These are phyloP conservation scores for Triplophysa rosa DNA, from an alignment of 2,113 vertebrate species.

Conservation along the genomic window DNA sequence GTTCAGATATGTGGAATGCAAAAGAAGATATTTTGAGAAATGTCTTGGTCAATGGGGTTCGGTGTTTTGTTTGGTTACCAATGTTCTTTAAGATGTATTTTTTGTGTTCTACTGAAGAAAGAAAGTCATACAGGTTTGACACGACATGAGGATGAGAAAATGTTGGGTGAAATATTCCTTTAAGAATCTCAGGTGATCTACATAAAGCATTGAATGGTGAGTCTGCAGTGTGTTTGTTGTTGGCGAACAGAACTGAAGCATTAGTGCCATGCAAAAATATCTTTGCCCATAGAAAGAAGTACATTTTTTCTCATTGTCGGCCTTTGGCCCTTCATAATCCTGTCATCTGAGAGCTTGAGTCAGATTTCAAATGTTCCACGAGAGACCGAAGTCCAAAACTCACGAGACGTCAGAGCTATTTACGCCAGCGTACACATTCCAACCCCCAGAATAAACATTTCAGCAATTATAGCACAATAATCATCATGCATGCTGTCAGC, in stretches of 20 bases:
- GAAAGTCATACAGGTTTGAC: no score
- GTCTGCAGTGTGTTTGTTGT: constrained; percentile 1
- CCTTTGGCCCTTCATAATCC: constrained; percentile 11
- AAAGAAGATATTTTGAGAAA: no score
- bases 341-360: not conserved
- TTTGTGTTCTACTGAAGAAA: no score
- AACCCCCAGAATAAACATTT: not conserved
- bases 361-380: constrained; percentile 18
- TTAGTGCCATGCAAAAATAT: constrained; percentile 28
- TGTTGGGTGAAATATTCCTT: no score
- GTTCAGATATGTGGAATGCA: no score
- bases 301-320: not conserved
- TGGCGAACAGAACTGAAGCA: not conserved
- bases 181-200: no score
- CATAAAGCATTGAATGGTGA: no score
- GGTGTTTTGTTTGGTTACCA: no score
- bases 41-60: no score
- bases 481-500: not conserved
- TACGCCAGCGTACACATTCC: constrained; percentile 3
- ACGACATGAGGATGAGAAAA: no score
- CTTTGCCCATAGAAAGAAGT: constrained; percentile 1
- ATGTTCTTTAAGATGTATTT: no score
- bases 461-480: not conserved
- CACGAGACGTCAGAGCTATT: not conserved
- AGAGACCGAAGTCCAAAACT: not conserved